Conservation (phyloP, 2,113 vertebrate genomes). For the Neoarius graeffei region DNA sequence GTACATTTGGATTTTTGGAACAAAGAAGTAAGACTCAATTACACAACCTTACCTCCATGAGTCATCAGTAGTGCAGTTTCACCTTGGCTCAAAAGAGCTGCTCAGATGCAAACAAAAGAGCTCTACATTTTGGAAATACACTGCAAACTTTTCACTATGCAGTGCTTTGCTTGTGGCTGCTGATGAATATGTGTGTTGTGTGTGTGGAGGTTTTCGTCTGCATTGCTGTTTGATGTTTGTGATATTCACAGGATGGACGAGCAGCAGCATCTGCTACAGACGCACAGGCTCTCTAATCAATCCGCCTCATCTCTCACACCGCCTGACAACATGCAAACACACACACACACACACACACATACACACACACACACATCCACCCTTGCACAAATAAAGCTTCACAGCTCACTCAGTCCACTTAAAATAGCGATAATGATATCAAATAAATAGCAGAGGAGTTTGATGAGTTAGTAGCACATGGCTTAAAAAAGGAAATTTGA, state of each 20-base stretch:
- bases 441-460: slow-evolving; percentile 25
- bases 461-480: slow-evolving; percentile 8
- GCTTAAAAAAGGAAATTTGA: neutral
- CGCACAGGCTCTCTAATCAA: slow-evolving; percentile 50
- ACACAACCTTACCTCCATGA: neutral
- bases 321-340: slow-evolving; percentile 52
- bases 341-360: neutral
- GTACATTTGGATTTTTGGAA: slow-evolving; percentile 21
- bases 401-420: slow-evolving; percentile 1
- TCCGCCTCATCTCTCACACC: slow-evolving; percentile 57
- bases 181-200: slow-evolving; percentile 32
- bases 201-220: slow-evolving; percentile 41
- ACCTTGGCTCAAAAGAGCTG: neutral
- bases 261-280: slow-evolving; percentile 55
- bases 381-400: slow-evolving; percentile 1
- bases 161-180: neutral
- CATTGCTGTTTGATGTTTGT: slow-evolving; percentile 53
- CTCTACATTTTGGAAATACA: neutral
- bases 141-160: neutral
- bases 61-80: neutral
- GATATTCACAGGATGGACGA: slow-evolving; percentile 50
- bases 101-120: neutral
- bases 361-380: slow-evolving; percentile 6
- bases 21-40: slow-evolving; percentile 10
- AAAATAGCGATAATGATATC: slow-evolving; percentile 27